These are phyloP conservation scores for Scaptomyza caliginosa DNA, from an alignment of 2,888 invertebrate genomes.

Conservation along the genomic window DNA sequence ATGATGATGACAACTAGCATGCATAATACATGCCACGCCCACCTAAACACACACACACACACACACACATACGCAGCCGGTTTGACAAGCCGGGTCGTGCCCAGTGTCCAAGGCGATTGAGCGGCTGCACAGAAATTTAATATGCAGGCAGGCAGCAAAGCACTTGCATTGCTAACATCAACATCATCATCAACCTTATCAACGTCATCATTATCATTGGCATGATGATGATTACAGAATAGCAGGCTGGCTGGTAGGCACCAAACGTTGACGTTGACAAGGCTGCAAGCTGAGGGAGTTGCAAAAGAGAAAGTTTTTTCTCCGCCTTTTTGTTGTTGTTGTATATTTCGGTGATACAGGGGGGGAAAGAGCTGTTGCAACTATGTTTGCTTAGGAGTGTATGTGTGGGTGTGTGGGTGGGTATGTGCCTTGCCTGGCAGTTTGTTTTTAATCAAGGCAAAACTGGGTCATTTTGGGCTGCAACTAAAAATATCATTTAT, in stretches of 20 bases:
- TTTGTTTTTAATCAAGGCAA: constrained; percentile 77
- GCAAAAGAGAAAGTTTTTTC: constrained; percentile 68
- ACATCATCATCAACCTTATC: constrained; percentile 8
- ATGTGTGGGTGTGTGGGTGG: constrained; percentile 21
- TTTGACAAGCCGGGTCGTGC: constrained; percentile 56
- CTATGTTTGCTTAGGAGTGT: constrained; percentile 58
- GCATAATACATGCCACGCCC: constrained; percentile 58
- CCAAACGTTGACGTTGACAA: constrained; percentile 41
- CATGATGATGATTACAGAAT: constrained; percentile 13
- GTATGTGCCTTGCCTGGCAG: constrained; percentile 55
- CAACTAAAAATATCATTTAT: constrained; percentile 79
- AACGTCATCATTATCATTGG: constrained; percentile 10
- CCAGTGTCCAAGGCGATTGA: constrained; percentile 54
- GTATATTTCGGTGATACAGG: not conserved
- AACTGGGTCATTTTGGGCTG: constrained; percentile 76
- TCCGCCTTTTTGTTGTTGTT: constrained; percentile 7
- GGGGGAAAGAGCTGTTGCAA: constrained; percentile 11
- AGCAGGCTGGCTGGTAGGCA: constrained; percentile 12
- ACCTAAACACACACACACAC: constrained; percentile 24
- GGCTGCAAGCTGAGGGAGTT: constrained; percentile 57
- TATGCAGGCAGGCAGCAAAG: constrained; percentile 25
- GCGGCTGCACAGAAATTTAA: constrained; percentile 46
- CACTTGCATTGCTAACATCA: constrained; percentile 24
- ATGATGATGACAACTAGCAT: constrained; percentile 21
- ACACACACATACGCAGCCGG: constrained; percentile 43